Evolutionary conservation across 2,797 vertebrate genomes (phyloP), one percentile per base, ranked within the genome.

Genomic region (Micromesistius poutassou): DNA sequence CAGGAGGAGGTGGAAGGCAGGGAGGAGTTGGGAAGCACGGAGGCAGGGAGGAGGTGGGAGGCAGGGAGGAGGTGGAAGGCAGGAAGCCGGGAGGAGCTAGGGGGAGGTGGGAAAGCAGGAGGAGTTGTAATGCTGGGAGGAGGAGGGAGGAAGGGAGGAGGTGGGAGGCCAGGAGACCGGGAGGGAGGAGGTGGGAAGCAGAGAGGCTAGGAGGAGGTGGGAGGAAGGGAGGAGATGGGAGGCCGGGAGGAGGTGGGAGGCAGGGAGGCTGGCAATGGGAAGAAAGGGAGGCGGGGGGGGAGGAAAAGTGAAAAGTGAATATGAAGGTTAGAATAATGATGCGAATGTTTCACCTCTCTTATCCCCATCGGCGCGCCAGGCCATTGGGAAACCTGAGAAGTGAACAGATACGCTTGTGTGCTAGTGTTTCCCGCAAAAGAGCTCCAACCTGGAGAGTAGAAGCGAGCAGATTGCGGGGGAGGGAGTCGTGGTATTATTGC

Each of bases 351-450:
- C 81, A 87, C 86, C 87, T 90, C 84, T 55, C 55, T 62, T 25
- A n/a, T 62, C 55, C 55, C 80, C 87, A 80, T 90, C 78, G 46
- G 84, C 72, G 81, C 38, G 31, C 85, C 73, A 79, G 70, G 86
- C 87, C 87, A 84, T 86, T 88, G 88, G 82, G 94, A 93, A 95
- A 95, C 88, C 82, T 85, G 93, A 95, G 93, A 92, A 84, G 88
- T 76, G 84, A 89, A 84, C 82, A 91, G 92, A 94, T 94, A 94
- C 76, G 73, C 91, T 85, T 88, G 87, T 84, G 87, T 86, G 84
- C 88, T 91, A 89, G 89, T 92, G 89, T 93, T 95, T 95, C 93
- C 93, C 91, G 93, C 93, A 93, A 94, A 92, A 88, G 90, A 71
- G 68, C 68, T 28, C 68, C 89, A 86, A 85, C 83, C 87, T 85